Base-by-base conservation (phyloP, 92 coral and sea anemone genomes). In the Palythoa caribaeorum region DNA sequence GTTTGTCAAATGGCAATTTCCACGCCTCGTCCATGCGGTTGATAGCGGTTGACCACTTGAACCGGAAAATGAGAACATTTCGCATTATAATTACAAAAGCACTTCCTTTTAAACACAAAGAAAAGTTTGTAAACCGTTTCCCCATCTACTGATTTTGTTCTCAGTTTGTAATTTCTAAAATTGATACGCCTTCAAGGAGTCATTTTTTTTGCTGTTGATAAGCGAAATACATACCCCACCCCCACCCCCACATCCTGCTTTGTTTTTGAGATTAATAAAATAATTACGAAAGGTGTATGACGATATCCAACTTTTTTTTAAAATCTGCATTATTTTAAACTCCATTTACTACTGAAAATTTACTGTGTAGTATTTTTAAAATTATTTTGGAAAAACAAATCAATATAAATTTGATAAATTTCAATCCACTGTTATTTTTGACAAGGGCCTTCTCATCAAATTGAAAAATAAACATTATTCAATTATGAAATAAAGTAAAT, bases 1-100 rank as follows among this genome's bases (percentile, higher is more conserved):
- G 86, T 80, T 80, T 80, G 85, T 80, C 85, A 80, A 80, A 80
- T 81, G 47, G 60, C 86, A 47, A 81, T 81, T 81, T 81, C 75
- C 86, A 81, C 86, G 86, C 86, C 86, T 81, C 59, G 86, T 66
- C 86, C 86, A 81, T 68, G 86, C 86, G 86, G 86, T 81, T 81
- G 76, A 47, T 63, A 62, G 86, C 86, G 86, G 86, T 81, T 81
- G 76, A 47, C 76, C 76, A 81, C 86, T 81, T 53, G 75, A 81
- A 81, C 86, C 86, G 75, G 86, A 81, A 79, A 81, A 81, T 81
- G 60, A 76, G 86, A 63, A 28, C 60, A 81, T 81, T 81, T 54
- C 66, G 59, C 76, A 81, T 81, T 69, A 81, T 74, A 81, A 81
- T 81, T 69, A 81, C 86, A 81, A 81, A 81, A 78, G 48, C 17